Conservation (phyloP, 2,797 vertebrate genomes). For the Etheostoma perlongum region DNA sequence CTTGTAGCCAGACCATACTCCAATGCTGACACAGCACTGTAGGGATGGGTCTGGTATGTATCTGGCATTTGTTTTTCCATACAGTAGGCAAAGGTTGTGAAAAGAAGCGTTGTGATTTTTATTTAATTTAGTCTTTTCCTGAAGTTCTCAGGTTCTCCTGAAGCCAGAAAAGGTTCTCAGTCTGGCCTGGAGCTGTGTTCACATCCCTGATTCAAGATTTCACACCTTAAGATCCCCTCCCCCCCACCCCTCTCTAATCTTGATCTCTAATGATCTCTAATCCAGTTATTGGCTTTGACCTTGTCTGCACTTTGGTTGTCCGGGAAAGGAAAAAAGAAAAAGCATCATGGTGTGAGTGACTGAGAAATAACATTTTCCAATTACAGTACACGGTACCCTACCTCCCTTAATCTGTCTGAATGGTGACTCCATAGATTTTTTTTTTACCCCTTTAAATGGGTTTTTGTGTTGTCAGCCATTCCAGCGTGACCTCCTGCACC, state of each 20-base stretch:
- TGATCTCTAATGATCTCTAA: slow-evolving; percentile 33
- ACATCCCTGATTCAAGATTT: slow-evolving; percentile 13
- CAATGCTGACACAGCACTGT: too few relatives aligned
- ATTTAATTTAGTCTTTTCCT: background rate
- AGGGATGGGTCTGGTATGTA: too few relatives aligned
- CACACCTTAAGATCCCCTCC: background rate
- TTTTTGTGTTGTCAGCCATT: slow-evolving; percentile 65
- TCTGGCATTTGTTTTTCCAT: background rate
- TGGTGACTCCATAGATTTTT: slow-evolving; percentile 57
- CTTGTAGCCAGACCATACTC: too few relatives aligned
- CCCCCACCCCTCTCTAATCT: background rate
- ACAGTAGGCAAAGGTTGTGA: background rate
- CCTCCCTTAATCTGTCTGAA: slow-evolving; percentile 67
- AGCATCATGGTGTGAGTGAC: slow-evolving; percentile 58
- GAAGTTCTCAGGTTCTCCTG: background rate
- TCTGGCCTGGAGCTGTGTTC: slow-evolving; percentile 23
- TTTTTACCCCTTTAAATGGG: slow-evolving; percentile 50
- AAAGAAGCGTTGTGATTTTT: too few relatives aligned
- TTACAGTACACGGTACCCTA: slow-evolving; percentile 59
- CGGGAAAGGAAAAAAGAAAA: slow-evolving; percentile 9
- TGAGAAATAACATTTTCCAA: slow-evolving; percentile 70
- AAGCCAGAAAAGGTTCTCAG: background rate
- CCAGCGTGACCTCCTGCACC: slow-evolving; percentile 50
- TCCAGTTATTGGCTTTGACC: slow-evolving; percentile 58
- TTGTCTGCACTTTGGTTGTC: slow-evolving; percentile 21